A percentile compares a stretch with the other conserved stretches of the same genome.
These are phyloP conservation scores for Neoascia interrupta DNA, from an alignment of 2,888 invertebrate species.

Conservation along the genomic window DNA sequence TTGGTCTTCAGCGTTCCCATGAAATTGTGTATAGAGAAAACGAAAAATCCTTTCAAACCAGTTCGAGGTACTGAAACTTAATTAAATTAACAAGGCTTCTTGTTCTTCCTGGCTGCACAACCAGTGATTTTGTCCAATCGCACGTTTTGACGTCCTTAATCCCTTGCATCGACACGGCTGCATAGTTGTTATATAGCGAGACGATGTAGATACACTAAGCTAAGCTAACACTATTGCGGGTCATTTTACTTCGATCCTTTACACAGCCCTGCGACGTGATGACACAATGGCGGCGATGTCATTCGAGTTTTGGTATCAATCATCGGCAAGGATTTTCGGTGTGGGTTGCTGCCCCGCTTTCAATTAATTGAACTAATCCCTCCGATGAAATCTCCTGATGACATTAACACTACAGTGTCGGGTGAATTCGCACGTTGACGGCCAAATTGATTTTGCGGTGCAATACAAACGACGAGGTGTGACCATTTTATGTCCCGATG, in stretches of 20 bases:
- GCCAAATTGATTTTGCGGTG: conserved; percentile 16
- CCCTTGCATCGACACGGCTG: no score
- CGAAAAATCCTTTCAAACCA: no score
- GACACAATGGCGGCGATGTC: neutral
- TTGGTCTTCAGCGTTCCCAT: neutral
- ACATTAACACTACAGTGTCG: conserved; percentile 14
- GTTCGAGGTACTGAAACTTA: no score
- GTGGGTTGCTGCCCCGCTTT: conserved; percentile 34
- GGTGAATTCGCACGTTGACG: neutral
- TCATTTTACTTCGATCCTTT: neutral
- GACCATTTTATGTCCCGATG: no score
- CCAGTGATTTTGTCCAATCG: no score
- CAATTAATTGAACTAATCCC: conserved; percentile 51
- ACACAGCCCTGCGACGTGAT: neutral
- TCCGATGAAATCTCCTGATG: conserved; percentile 9
- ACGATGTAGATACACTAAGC: no score
- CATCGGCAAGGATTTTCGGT: conserved; percentile 10
- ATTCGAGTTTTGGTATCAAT: conserved; percentile 34
- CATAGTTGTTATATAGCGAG: no score
- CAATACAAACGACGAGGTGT: neutral
- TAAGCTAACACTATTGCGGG: no score
- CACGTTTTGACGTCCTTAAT: no score
- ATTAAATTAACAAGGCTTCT: conserved; percentile 21
- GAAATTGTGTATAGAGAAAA: neutral
- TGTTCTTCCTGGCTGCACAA: no score